Base-by-base conservation (phyloP, 2,113 vertebrate species). In the Pyrgilauda ruficollis region DNA sequence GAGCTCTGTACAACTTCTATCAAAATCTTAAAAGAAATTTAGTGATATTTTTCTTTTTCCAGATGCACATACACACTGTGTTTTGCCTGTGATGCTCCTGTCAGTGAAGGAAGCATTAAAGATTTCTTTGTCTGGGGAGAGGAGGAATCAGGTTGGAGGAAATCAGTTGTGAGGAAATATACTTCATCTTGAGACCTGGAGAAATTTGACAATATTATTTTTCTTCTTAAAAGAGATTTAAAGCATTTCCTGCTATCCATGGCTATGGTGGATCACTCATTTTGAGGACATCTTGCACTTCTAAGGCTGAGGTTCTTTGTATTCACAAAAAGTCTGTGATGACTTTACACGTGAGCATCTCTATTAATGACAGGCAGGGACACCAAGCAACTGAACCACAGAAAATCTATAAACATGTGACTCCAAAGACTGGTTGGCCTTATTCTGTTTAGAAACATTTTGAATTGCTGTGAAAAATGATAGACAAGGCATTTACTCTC, bases 341-440 rank as follows among this genome's bases (percentile, higher is more conserved):
- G 16, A n/a, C 33, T 78, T 81, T 68, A 39, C 4, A 63, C 6
- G 3, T 17, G 35, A 49, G 8, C 24, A 50, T 67, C 77, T 68
- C 52, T 59, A 2, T 41, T 81, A 77, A 66, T 0, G 0, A 58
- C 13, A 7, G 33, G 1, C 15, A 55, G 6, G 10, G 66, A 24
- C 27, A 47, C 11, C 33, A 23, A 75, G 24, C 2, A 72, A 41
- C 17, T 16, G 44, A 96, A 84, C 19, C 24, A 64, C 27, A 73
- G 15, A 23, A 86, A 67, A 74, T 55, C 30, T 46, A 18, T 59
- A 37, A 88, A n/a, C 46, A 80, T 6, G 4, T 15, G 53, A 64
- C 16, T 79, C 15, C n/a, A 61, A 82, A 75, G 23, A 23, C 3
- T 11, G 15, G 4, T 35, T 62, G 44, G 6, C 1, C 83, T 86